These are phyloP conservation scores for Apodemus sylvaticus DNA, from an alignment of 2,113 vertebrate species.

Conservation along the genomic window DNA sequence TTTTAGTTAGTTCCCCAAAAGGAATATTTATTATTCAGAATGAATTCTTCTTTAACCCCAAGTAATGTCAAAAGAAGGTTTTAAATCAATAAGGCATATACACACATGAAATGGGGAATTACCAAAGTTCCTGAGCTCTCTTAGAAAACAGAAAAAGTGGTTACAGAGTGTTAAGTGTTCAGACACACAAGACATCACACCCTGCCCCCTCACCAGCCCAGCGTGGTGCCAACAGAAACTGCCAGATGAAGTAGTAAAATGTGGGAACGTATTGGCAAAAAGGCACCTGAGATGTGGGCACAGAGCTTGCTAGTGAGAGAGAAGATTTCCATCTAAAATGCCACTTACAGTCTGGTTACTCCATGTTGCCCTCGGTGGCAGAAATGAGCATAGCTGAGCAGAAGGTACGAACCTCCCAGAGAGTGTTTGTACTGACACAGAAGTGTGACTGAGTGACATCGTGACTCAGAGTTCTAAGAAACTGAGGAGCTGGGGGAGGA, in stretches of 20 bases:
- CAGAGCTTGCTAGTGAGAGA: neutral
- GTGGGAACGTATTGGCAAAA: neutral
- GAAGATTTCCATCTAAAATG: neutral
- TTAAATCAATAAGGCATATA: neutral
- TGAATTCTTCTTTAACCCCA: neutral
- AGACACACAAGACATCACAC: neutral
- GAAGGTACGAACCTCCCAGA: neutral
- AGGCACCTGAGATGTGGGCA: neutral
- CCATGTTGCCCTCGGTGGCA: neutral
- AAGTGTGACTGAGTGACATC: neutral
- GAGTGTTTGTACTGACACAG: neutral
- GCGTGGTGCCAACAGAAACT: neutral
- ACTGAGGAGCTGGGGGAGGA: neutral
- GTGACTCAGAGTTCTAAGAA: neutral
- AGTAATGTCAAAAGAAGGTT: constrained; percentile 15
- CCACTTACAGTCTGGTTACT: neutral
- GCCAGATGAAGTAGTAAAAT: constrained; percentile 16
- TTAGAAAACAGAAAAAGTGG: constrained; percentile 15
- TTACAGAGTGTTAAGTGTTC: neutral
- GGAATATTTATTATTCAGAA: constrained; percentile 36
- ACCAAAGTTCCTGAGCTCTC: neutral
- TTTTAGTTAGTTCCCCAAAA: constrained; percentile 3
- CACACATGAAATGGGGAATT: constrained; percentile 13
- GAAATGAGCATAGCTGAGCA: neutral
- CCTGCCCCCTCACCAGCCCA: neutral